Conservation (phyloP, 2,888 invertebrate genomes). For the Acholoe squamosa region DNA sequence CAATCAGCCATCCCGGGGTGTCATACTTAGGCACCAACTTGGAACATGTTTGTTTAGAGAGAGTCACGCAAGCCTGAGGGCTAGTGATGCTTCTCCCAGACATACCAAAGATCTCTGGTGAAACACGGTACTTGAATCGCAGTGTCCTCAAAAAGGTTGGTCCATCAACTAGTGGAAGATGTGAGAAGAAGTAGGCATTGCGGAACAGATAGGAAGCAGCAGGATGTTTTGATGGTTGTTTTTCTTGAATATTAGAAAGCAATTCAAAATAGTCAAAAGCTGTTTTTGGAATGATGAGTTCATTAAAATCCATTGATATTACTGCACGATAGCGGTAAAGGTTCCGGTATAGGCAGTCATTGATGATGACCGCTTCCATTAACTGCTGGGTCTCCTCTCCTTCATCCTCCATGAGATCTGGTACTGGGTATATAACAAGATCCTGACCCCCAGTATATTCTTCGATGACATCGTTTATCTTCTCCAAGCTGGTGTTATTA, state of each 20-base stretch:
- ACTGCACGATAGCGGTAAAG: conserved; percentile 67
- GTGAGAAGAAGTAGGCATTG: conserved; percentile 67
- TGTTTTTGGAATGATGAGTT: conserved; percentile 68
- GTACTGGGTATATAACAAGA: not conserved
- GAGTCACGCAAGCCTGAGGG: not conserved
- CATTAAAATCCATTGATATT: conserved; percentile 67
- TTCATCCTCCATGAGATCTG: conserved; percentile 35
- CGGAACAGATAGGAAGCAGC: conserved; percentile 58
- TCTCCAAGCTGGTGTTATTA: not conserved
- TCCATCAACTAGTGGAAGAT: conserved; percentile 35
- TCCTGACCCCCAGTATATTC: not conserved
- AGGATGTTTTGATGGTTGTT: conserved; percentile 38
- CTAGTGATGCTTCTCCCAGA: not conserved
- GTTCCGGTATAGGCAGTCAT: conserved; percentile 70
- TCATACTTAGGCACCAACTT: not conserved
- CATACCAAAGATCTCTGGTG: not conserved
- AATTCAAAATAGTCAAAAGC: conserved; percentile 37
- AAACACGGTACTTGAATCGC: not conserved
- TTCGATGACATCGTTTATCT: not conserved
- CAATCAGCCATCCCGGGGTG: conserved; percentile 36
- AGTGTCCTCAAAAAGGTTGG: not conserved
- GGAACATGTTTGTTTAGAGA: not conserved
- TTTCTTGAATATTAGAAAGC: not conserved
- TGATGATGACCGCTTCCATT: conserved; percentile 36
- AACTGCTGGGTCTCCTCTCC: not conserved